Evolutionary conservation across 2,797 vertebrate species (phyloP).

Genomic region (Coluber constrictor): DNA sequence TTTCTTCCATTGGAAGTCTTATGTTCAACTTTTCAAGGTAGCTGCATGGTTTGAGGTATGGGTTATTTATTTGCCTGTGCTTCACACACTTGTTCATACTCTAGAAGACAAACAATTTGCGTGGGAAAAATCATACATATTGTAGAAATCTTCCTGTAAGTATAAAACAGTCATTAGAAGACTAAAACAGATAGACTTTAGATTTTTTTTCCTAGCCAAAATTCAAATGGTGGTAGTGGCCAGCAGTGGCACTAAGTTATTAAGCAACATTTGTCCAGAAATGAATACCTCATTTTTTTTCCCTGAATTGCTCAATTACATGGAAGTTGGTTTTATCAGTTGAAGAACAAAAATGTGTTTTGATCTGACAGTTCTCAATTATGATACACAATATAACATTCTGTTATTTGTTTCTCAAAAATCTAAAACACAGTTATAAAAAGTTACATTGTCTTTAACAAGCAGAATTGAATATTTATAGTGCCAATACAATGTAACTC

Average conservation of each 20-base stretch:
- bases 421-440: slow-evolving; percentile 69
- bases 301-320: slow-evolving; percentile 35
- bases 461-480: slow-evolving; percentile 60
- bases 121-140: neutral
- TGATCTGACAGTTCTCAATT: slow-evolving; percentile 68
- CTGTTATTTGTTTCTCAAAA: slow-evolving; percentile 60
- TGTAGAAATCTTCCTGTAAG: no score
- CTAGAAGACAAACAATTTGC: neutral
- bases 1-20: neutral
- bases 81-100: neutral
- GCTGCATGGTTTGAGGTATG: neutral
- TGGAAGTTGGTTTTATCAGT: slow-evolving; percentile 25
- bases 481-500: slow-evolving; percentile 45
- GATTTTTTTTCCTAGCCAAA: slow-evolving; percentile 25
- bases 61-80: neutral
- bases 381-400: slow-evolving; percentile 52
- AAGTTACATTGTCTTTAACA: slow-evolving; percentile 70
- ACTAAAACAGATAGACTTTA: neutral
- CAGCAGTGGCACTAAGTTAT: neutral
- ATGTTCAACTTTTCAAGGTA: neutral
- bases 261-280: slow-evolving; percentile 15
- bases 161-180: neutral
- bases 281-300: slow-evolving; percentile 43
- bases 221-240: slow-evolving; percentile 10
- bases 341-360: slow-evolving; percentile 60